Conservation (phyloP, 2,797 vertebrate genomes). For the Syngnathus rostellatus region DNA sequence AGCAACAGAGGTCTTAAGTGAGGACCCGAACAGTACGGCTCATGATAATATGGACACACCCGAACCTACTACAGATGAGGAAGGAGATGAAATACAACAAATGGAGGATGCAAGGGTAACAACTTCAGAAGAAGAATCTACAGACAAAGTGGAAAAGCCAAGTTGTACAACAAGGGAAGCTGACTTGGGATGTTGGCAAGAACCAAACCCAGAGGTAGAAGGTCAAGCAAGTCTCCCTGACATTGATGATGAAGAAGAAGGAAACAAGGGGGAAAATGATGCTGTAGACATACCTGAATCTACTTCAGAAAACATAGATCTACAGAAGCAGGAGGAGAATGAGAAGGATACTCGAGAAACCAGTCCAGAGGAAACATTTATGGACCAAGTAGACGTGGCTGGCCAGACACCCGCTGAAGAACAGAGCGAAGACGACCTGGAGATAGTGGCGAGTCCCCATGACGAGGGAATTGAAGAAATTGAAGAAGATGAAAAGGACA, state of each 20-base stretch:
- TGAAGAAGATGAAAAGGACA: constrained; percentile 2
- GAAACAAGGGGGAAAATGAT: background rate
- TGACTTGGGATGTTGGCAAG: constrained; percentile 3
- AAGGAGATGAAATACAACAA: background rate
- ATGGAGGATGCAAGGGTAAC: background rate
- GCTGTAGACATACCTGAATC: background rate
- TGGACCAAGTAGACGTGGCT: constrained; percentile 7
- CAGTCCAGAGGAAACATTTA: constrained; percentile 9
- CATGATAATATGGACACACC: background rate
- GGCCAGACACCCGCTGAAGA: constrained; percentile 14
- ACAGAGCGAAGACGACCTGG: constrained; percentile 21
- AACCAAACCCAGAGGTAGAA: constrained; percentile 3
- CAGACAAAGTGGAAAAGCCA: constrained; percentile 8
- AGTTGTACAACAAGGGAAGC: constrained; percentile 13
- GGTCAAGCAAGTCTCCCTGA: background rate
- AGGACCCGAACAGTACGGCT: background rate
- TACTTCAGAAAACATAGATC: background rate
- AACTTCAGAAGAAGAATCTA: constrained; percentile 13
- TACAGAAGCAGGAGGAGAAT: background rate
- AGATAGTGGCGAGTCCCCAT: background rate
- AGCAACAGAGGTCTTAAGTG: background rate
- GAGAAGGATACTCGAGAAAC: background rate
- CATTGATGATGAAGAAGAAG: background rate
- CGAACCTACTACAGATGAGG: background rate
- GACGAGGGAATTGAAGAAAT: constrained; percentile 10